Evolutionary conservation across 2,888 invertebrate genomes (phyloP), one percentile per base, ranked within the genome.

Genomic region (Eilema caniola): DNA sequence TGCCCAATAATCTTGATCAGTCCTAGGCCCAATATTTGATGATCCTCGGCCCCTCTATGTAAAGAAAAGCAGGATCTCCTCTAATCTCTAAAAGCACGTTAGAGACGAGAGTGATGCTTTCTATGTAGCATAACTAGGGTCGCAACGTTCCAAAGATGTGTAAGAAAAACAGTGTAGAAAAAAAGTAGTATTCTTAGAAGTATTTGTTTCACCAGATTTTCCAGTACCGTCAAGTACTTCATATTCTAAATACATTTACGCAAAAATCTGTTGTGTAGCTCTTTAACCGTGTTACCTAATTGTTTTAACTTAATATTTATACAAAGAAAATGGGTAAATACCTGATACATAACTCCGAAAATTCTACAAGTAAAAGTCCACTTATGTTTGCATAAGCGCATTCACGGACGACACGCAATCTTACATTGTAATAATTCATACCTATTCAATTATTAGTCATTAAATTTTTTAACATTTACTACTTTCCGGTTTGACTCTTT

Each of bases 351-450:
- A 67, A 66, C 66, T 25, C 60, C 57, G 23, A 41, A 62, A 47
- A 33, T 73, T 72, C 8, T 61, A 72, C 61, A 71, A 60, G 67
- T n/a, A 70, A 61, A 61, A 61, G 53, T n/a, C 0, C n/a, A 53
- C 53, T 47, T 20, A 70, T 74, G 68, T 33, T 69, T 75, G 78
- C 66, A 77, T 75, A 64, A 60, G 56, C 59, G 65, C 71, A 66
- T 65, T 67, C 59, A 62, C 61, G 20, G 60, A 25, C 24, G 23
- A 71, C 85, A 84, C 76, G 84, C 84, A 76, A 84, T 76, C 74
- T 83, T 82, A 79, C 82, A 74, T 77, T 82, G 62, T 65, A 62
- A 60, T 78, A 77, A 77, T 75, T 75, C 23, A 67, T 71, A n/a
- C n/a, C n/a, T n/a, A 74, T 66, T 74, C 64, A 53, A 61, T 56